These are phyloP conservation scores for Australoheros scitulus DNA, from an alignment of 2,113 vertebrate genomes.

Conservation along the genomic window DNA sequence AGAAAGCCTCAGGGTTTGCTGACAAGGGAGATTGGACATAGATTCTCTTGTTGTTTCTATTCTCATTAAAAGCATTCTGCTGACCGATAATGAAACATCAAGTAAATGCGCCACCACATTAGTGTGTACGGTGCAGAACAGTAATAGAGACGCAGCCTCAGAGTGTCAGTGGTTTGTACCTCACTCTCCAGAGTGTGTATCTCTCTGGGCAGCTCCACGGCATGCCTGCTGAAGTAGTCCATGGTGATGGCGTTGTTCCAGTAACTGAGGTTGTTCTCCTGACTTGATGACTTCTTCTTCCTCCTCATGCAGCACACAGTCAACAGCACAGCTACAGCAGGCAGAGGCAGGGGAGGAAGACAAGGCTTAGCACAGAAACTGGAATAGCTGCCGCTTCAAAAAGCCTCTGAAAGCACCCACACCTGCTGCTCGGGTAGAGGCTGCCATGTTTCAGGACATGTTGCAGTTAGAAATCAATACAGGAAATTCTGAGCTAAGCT, in stretches of 20 bases:
- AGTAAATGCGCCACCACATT: constrained; percentile 8
- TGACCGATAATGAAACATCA: constrained; percentile 36
- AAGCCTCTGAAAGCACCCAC: constrained; percentile 19
- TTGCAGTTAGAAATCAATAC: background rate
- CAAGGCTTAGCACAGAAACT: background rate
- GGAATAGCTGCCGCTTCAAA: constrained; percentile 41
- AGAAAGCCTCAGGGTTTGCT: constrained; percentile 35
- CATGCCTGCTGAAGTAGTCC: constrained; percentile 98
- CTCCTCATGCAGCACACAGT: constrained; percentile 96
- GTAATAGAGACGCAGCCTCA: constrained; percentile 13
- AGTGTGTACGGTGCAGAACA: background rate
- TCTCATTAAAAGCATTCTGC: constrained; percentile 50
- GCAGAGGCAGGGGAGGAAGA: constrained; percentile 36
- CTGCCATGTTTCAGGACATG: constrained; percentile 14
- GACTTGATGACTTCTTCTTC: constrained; percentile 93
- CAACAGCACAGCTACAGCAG: constrained; percentile 88
- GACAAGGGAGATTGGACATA: constrained; percentile 33
- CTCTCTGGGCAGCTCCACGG: constrained; percentile 94
- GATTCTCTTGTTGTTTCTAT: constrained; percentile 43
- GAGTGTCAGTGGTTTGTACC: constrained; percentile 77
- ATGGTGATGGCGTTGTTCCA: constrained; percentile 99
- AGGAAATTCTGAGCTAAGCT: background rate
- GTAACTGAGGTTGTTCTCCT: constrained; percentile 98
- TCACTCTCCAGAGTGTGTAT: constrained; percentile 96
- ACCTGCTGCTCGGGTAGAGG: background rate